These are phyloP conservation scores for Heteromyza rotundicornis DNA, from an alignment of 2,888 invertebrate species.

Conservation along the genomic window DNA sequence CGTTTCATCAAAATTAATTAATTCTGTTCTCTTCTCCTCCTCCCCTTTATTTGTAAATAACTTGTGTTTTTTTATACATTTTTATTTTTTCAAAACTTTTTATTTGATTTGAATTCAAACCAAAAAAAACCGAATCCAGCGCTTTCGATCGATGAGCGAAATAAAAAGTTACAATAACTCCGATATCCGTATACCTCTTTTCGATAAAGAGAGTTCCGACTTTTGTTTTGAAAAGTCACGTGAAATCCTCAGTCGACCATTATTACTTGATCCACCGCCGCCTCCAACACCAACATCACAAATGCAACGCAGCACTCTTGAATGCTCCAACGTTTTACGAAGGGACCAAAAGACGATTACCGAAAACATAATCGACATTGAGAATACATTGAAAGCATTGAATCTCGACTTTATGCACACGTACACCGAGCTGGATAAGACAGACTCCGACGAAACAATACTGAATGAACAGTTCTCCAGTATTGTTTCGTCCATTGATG, in stretches of 20 bases:
- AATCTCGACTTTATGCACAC: slow-evolving; percentile 63
- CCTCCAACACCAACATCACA: slow-evolving; percentile 5
- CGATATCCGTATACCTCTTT: slow-evolving; percentile 68
- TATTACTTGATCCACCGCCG: slow-evolving; percentile 49
- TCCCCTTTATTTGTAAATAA: no score
- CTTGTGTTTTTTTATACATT: no score
- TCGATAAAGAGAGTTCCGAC: slow-evolving; percentile 77
- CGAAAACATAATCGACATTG: slow-evolving; percentile 62
- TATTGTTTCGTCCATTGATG: slow-evolving; percentile 54
- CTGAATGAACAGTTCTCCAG: slow-evolving; percentile 57
- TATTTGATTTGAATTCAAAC: no score
- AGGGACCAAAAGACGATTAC: slow-evolving; percentile 54
- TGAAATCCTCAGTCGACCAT: slow-evolving; percentile 70
- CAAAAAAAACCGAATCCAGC: no score
- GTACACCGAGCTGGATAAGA: slow-evolving; percentile 62
- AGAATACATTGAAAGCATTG: slow-evolving; percentile 61
- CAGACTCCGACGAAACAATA: slow-evolving; percentile 63
- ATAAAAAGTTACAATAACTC: slow-evolving; percentile 62
- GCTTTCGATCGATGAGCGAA: slow-evolving; percentile 66
- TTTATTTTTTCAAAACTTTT: no score
- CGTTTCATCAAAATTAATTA: no score
- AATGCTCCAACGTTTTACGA: slow-evolving; percentile 22
- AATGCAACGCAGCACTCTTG: not conserved
- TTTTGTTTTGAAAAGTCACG: slow-evolving; percentile 77
- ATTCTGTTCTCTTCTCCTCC: no score